Evolutionary conservation across 2,797 vertebrate genomes (phyloP), one percentile per base, ranked within the genome.

Genomic region (Taeniopygia guttata): DNA sequence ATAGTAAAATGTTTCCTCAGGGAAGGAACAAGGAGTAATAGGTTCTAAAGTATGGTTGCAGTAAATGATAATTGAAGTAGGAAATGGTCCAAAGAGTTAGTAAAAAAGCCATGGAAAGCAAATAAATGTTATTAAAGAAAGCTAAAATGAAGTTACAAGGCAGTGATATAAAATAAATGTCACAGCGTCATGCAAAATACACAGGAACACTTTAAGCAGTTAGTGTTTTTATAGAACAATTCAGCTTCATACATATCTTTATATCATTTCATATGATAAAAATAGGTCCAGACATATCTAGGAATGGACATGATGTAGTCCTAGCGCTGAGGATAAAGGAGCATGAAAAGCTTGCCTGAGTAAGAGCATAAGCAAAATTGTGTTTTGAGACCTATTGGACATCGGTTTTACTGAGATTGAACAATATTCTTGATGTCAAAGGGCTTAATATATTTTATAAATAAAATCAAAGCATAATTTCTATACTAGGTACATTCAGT

Each of bases 11-110:
- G 16, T 62, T 89, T 92, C 76, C 84, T 80, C 52, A 9, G 75
- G 60, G 76, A 91, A 82, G 19, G 25, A 93, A 45, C 14, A 79
- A 77, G 42, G 40, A 87, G 43, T 72, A 93, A 85, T 72, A 87
- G 22, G 30, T 86, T 82, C 67, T 91, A 69, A 87, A 88, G 36
- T 62, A 72, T 19, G 42, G 51, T 59, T 91, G 95, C 51, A 49
- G 66, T 84, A 89, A 94, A 84, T 49, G 76, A 49, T 73, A 73
- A 72, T 69, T 93, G 80, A 83, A 92, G 66, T 38, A 83, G 69
- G 69, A 93, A 94, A 85, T 69, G n/a, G 78, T 87, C 66, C 60
- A 93, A n/a, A 90, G 81, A 94, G 38, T 77, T 55, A 80, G 72
- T 77, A 70, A 95, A 92, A 89, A 84, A 77, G 43, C 16, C 13